Percentiles rank a stretch among this genome's conserved stretches.
These are phyloP conservation scores for Eclectus roratus DNA, from an alignment of 2,113 vertebrate genomes.

Conservation along the genomic window DNA sequence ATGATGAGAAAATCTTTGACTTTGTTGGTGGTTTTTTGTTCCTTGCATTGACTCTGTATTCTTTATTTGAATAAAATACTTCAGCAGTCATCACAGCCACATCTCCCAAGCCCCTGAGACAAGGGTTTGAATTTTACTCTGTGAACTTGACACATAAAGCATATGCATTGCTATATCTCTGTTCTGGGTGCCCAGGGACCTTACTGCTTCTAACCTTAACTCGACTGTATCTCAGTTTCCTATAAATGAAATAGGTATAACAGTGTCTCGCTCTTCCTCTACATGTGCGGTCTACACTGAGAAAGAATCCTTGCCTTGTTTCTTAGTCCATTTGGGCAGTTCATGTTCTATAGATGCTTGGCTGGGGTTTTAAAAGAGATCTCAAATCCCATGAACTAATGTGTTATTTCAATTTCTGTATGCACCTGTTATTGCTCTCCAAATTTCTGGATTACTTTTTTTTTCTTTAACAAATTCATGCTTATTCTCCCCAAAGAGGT, in stretches of 20 bases:
- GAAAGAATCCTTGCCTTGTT: background rate
- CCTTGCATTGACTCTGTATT: background rate
- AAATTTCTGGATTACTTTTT: background rate
- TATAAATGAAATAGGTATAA: background rate
- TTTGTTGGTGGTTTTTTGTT: background rate
- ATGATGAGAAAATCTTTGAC: background rate
- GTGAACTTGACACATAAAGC: background rate
- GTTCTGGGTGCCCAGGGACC: background rate
- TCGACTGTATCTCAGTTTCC: background rate
- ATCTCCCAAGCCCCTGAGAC: background rate
- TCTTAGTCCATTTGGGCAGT: background rate
- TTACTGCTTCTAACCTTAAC: background rate
- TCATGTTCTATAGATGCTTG: background rate
- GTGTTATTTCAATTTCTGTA: conserved; percentile 23
- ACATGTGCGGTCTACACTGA: background rate
- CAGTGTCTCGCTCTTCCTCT: background rate
- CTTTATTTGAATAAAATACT: background rate
- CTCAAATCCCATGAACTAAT: background rate
- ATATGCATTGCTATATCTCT: background rate
- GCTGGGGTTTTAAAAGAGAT: background rate
- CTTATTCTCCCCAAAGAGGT: background rate
- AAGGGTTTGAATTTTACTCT: background rate
- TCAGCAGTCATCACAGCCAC: background rate
- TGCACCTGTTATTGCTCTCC: background rate
- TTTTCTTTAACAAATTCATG: background rate